Evolutionary conservation across 1,140 invertebrate genomes (phyloP).

Genomic region (Drosophila pectinifera): DNA sequence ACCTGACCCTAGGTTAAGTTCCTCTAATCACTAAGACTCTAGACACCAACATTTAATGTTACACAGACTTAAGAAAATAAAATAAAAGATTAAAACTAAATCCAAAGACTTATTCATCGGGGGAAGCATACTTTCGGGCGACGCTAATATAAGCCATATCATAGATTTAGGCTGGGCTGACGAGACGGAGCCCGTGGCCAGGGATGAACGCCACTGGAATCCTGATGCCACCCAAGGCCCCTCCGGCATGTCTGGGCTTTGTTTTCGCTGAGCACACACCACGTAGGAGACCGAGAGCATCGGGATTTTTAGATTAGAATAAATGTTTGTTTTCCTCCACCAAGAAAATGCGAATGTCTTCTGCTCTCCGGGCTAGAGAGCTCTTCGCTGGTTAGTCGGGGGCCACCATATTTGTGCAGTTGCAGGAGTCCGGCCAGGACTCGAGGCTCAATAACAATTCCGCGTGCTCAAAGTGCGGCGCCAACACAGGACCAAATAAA

Average conservation of each 20-base stretch:
- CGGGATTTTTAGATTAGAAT: slow-evolving; percentile 51
- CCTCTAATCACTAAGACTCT: slow-evolving; percentile 7
- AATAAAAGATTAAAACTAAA: slow-evolving; percentile 15
- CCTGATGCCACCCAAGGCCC: slow-evolving; percentile 3
- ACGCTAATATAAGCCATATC: not conserved
- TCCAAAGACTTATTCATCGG: not conserved
- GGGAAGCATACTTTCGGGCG: slow-evolving; percentile 10
- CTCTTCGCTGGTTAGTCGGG: not conserved
- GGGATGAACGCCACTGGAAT: slow-evolving; percentile 43
- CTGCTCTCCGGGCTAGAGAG: not conserved
- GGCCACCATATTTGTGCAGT: slow-evolving; percentile 14
- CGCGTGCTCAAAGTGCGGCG: slow-evolving; percentile 55
- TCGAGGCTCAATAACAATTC: slow-evolving; percentile 59
- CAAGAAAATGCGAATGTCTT: slow-evolving; percentile 21
- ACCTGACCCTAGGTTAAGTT: not conserved
- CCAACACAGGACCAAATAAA: slow-evolving; percentile 68
- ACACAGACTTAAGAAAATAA: slow-evolving; percentile 37
- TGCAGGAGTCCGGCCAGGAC: slow-evolving; percentile 15
- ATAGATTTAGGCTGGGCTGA: slow-evolving; percentile 1
- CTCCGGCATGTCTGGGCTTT: slow-evolving; percentile 6
- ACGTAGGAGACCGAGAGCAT: slow-evolving; percentile 41
- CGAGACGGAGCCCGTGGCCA: not conserved
- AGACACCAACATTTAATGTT: slow-evolving; percentile 65
- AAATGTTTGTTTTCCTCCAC: slow-evolving; percentile 25
- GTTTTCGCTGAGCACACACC: slow-evolving; percentile 19